Conservation (phyloP, 1,140 invertebrate genomes). For the Schlechtendalia chinensis region DNA sequence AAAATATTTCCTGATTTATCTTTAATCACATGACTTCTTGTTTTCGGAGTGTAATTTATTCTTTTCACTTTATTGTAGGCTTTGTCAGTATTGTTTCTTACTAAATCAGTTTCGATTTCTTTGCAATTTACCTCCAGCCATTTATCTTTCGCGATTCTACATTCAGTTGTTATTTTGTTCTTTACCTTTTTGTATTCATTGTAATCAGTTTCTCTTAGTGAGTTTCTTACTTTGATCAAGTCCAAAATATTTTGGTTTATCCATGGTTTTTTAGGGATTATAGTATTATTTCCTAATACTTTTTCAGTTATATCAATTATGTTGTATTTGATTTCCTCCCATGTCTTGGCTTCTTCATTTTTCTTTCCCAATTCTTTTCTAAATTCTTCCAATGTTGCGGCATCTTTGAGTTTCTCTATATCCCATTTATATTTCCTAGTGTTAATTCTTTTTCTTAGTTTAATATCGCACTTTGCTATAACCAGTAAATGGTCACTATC, state of each 20-base stretch:
- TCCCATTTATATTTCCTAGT: background rate
- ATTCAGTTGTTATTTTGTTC: no score
- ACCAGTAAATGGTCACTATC: conserved; percentile 7
- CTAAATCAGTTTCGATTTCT: no score
- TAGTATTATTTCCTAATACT: conserved; percentile 6
- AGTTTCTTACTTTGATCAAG: background rate
- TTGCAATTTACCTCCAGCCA: no score
- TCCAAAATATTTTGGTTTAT: background rate
- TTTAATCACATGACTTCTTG: no score
- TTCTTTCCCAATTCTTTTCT: background rate
- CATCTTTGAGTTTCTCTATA: background rate
- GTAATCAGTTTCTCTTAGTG: no score
- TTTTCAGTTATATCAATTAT: background rate
- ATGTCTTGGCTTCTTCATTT: background rate
- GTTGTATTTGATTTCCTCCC: background rate
- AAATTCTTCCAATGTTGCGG: background rate
- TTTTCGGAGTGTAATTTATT: no score
- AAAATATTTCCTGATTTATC: conserved; percentile 34
- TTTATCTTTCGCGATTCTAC: no score
- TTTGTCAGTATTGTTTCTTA: no score
- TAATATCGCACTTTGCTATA: background rate
- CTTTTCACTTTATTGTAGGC: no score
- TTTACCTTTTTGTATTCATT: no score
- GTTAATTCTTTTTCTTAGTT: background rate
- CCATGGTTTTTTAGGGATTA: background rate